Base-by-base conservation (phyloP, 1,140 invertebrate genomes). In the Chironomus striatipennis region DNA sequence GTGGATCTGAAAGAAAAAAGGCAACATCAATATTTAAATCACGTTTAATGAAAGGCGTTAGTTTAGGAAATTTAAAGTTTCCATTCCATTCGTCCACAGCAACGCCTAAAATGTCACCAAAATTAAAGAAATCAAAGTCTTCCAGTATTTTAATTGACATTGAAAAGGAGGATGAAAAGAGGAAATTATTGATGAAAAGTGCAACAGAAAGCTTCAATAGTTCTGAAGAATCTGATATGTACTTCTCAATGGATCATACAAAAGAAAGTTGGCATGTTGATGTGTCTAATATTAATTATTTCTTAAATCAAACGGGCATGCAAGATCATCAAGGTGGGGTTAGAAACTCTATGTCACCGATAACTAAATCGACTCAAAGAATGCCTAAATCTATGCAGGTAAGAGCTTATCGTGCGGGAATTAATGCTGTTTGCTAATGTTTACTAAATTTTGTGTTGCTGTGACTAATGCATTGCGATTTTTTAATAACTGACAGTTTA, bases 381-480 rank as follows among this genome's bases (percentile, higher is more conserved):
- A 90, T 94, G 88, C 88, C 90, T 2, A 92, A 90, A 82, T 89
- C 91, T 67, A 93, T 94, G 91, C 92, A 93, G 90, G 92, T 93
- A 86, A 80, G 77, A 67, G 74, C 77, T 74, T 75, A 57, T 74
- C 34, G 70, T 75, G 74, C 47, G 42, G n/a, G n/a, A 73, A 5
- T 75, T 34, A 75, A 77, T n/a, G n/a, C n/a, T n/a, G 18, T 73
- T 73, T 64, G 70, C 24, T 20, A 47, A 57, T 57, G 15, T 15
- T 57, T n/a, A n/a, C n/a, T n/a, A n/a, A n/a, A n/a, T n/a, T n/a
- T n/a, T n/a, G n/a, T n/a, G n/a, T n/a, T n/a, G n/a, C n/a, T 57
- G n/a, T 12, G 5, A 57, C 15, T 10, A 67, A 67, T 67, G 75
- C 67, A 42, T 24, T 75, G 57, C 74, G 34, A 72, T 42, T 9